Evolutionary conservation across 64 coral and sea anemone species (phyloP), one percentile per base, ranked within the genome.

Genomic region (Porites lutea): DNA sequence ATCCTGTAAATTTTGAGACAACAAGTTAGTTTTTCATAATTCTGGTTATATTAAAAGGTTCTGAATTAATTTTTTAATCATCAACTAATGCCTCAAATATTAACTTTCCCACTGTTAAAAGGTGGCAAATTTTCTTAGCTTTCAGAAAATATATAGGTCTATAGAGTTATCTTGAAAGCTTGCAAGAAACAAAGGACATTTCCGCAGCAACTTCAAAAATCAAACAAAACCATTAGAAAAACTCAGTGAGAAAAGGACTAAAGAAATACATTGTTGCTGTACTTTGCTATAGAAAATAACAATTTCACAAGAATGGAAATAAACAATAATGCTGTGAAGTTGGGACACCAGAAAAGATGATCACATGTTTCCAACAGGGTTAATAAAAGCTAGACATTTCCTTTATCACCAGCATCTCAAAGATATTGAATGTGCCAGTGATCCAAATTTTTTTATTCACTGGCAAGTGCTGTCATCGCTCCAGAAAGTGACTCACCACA

Each of bases 401-500:
- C 15, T 88, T 1, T 43, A 88, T 3, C 75, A 88, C 16, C 54
- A 93, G 43, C 89, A 89, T 65, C 86, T 93, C 0, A 15, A 93
- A 11, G 55, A 89, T 2, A 88, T 93, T 49, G n/a, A 79, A 19
- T 79, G 63, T 78, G 18, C 22, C 6, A 86, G 62, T 50, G 83
- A 88, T 58, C 13, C 60, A 19, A 81, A 43, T 9, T 49, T 93
- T 93, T 82, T 93, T 49, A 43, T 72, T 88, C 52, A 79, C 87
- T 48, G 12, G 7, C 5, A 78, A 54, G 48, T 79, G 82, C 45
- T 87, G 64, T n/a, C 83, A 87, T 47, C 88, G 86, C 11, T 79
- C 80, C 53, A 79, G 54, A 90, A 70, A 90, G 79, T 60, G 79
- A 92, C 3, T 69, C 90, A 1, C 90, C 90, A 59, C 90, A 92